Evolutionary conservation across 2,888 invertebrate genomes (phyloP).

Genomic region (Augochlorella aurata): DNA sequence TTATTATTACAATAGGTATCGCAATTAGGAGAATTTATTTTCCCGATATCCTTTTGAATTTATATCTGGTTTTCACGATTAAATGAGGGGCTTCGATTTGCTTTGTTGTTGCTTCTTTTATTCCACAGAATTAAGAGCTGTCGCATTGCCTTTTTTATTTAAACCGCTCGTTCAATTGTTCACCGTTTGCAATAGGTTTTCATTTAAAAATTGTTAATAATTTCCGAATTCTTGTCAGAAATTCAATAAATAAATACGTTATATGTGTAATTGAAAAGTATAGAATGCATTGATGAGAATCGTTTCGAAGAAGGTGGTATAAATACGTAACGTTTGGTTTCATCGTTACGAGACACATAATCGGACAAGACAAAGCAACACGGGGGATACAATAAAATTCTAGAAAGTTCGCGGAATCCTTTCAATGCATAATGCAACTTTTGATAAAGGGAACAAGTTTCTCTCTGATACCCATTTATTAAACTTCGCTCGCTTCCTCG

Average conservation of each 20-base stretch:
- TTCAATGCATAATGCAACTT: not conserved
- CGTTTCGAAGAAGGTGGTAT: not conserved
- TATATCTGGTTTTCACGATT: not conserved
- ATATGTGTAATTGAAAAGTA: not conserved
- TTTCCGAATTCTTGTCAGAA: not conserved
- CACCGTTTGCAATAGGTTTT: not conserved
- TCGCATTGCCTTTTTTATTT: not conserved
- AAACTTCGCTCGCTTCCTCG: not conserved
- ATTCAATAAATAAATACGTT: not conserved
- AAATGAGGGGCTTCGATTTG: not conserved
- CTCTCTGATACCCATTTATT: not conserved
- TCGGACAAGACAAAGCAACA: not conserved
- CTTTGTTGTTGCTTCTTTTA: not conserved
- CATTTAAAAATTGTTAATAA: too few relatives aligned
- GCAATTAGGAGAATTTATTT: constrained; percentile 6
- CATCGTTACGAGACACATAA: not conserved
- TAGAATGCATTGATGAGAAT: not conserved
- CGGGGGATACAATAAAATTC: not conserved
- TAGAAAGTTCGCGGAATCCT: not conserved
- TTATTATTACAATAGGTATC: constrained; percentile 1
- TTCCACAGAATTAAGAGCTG: not conserved
- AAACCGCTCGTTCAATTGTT: not conserved
- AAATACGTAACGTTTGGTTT: not conserved
- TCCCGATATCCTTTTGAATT: not conserved
- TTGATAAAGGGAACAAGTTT: not conserved